phyloP scores from a whole-genome alignment of 2,888 invertebrate species.

The Poecilobothrus nobilitatus region DNA sequence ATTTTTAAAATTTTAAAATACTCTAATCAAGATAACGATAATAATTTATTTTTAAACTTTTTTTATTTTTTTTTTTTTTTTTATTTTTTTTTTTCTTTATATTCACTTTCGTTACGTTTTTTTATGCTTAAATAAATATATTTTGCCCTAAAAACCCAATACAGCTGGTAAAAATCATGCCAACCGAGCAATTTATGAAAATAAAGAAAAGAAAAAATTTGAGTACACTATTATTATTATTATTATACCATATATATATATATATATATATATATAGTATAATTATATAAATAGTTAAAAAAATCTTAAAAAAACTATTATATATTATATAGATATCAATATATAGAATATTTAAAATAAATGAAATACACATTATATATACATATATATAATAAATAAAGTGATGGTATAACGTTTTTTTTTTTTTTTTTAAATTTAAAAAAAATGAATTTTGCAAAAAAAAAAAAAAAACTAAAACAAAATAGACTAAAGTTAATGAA shows the following conservation, averaged over 20 bases:
- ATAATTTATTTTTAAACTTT: too few species aligned
- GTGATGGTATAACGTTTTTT: not conserved
- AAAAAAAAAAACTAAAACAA: not conserved
- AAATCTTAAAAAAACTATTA: too few species aligned
- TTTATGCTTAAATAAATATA: slow-evolving; percentile 3
- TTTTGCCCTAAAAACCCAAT: slow-evolving; percentile 6
- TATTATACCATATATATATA: too few species aligned
- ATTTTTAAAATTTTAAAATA: too few species aligned
- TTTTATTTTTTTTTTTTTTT: not conserved
- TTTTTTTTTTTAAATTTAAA: not conserved
- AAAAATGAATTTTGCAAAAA: not conserved
- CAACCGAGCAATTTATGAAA: slow-evolving; percentile 1
- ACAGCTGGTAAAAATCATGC: slow-evolving; percentile 2
- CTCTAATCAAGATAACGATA: too few species aligned
- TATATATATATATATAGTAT: not conserved
- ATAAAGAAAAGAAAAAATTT: not conserved
- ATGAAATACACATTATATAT: too few species aligned
- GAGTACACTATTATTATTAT: not conserved
- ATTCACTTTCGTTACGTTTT: not conserved
- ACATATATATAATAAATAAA: not conserved
- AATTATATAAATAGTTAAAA: not conserved
- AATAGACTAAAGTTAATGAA: slow-evolving; percentile 2
- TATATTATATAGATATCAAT: too few species aligned
- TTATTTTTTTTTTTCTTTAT: not conserved
- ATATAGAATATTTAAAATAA: too few species aligned